Base-by-base conservation (phyloP, 2,888 invertebrate species). In the Salticus scenicus region DNA sequence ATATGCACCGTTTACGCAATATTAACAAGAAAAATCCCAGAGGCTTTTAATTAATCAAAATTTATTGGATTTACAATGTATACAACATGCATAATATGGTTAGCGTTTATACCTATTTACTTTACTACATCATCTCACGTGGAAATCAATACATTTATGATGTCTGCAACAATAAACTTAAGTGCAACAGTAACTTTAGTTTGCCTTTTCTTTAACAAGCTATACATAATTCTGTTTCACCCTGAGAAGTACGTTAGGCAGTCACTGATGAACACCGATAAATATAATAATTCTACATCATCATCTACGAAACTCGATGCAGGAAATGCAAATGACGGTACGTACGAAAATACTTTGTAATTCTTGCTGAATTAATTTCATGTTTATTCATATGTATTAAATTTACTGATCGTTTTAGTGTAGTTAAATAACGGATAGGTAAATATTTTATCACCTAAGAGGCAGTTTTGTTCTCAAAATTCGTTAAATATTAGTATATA, bases 161-260 rank as follows among this genome's bases (percentile, higher is more conserved):
- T 98, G 96, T 97, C 97, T 78, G 96, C 98, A 90, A 97, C 98
- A 89, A 97, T 98, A 91, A 97, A 96, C 87, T 93, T 98, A 88
- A 97, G 97, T 89, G 98, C 97, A 88, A 96, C 96, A 89, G 98
- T 98, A 88, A 97, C 98, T 10, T 94, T 98, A 83, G 96, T 95
- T 80, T 98, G 98, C 91, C 94, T 98, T 87, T 98, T 98, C 92
- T 95, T 96, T 64, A 98, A 98, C 12, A 98, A 98, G 94, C 92
- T 97, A 64, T 97, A 97, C 92, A 97, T 97, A 90, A 97, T 97
- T 89, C 92, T 97, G 88, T 94, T 97, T 86, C 94, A 96, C 88
- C 97, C 97, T 12, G 97, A 97, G 92, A 93, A 96, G 47, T 98
- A 97, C 91, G 94, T 97, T 14, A 94, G 97, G 0, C 96, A 96